phyloP scores from a whole-genome alignment of 2,888 invertebrate genomes.

The Cerastis leucographa region DNA sequence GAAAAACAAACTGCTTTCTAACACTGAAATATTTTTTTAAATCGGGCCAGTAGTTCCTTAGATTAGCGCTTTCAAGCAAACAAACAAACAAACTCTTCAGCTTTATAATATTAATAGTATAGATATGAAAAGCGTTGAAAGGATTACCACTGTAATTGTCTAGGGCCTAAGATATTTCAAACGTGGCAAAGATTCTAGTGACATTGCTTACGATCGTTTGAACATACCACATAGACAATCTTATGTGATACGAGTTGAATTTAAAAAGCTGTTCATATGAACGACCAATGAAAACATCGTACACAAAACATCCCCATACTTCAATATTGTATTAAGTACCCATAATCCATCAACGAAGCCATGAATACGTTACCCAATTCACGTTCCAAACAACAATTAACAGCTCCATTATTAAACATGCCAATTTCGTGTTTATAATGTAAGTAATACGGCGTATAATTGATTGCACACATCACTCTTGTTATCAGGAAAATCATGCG shows the following conservation, averaged over 20 bases:
- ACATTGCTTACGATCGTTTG: no score
- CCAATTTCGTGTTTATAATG: constrained; percentile 44
- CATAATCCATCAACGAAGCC: constrained; percentile 49
- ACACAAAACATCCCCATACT: constrained; percentile 33
- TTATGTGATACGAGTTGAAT: not conserved
- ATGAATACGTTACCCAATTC: constrained; percentile 56
- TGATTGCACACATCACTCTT: constrained; percentile 48
- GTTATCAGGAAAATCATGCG: constrained; percentile 52
- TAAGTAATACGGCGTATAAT: constrained; percentile 52
- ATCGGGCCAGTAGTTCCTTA: no score
- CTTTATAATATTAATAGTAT: no score
- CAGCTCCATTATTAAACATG: constrained; percentile 36
- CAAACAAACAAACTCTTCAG: no score
- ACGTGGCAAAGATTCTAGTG: no score
- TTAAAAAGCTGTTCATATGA: constrained; percentile 3
- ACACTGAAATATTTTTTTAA: no score
- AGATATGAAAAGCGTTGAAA: not conserved
- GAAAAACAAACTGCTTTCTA: no score
- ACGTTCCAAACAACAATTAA: constrained; percentile 53
- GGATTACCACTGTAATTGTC: not conserved
- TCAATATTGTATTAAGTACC: constrained; percentile 37
- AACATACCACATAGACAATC: no score
- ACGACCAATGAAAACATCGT: constrained; percentile 12
- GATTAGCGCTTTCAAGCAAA: no score
- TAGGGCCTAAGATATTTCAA: no score